These are phyloP conservation scores for Cactoblastis cactorum DNA, from an alignment of 2,888 invertebrate genomes.

Conservation along the genomic window DNA sequence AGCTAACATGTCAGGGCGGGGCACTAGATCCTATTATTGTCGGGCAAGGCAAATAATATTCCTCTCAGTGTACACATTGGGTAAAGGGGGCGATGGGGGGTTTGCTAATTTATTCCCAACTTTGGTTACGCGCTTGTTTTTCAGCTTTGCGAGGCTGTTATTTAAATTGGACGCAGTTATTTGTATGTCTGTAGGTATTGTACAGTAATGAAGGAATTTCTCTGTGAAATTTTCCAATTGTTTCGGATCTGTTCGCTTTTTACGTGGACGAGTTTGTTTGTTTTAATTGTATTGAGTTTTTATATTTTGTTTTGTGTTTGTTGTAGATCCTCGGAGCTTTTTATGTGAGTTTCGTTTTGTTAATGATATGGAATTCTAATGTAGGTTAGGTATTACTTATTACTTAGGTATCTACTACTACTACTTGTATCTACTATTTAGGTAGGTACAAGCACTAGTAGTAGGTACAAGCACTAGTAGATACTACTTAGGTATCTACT, in stretches of 20 bases:
- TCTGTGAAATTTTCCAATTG: slow-evolving; percentile 23
- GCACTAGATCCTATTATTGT: slow-evolving; percentile 78
- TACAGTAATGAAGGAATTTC: slow-evolving; percentile 72
- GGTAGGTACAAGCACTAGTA: too few species aligned
- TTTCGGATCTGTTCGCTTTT: slow-evolving; percentile 13
- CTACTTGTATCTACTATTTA: too few species aligned
- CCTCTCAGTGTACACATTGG: slow-evolving; percentile 85
- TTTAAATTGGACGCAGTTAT: slow-evolving; percentile 78
- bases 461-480: too few species aligned
- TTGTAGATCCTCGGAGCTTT: not conserved
- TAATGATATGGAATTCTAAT: too few species aligned
- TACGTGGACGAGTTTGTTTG: not conserved
- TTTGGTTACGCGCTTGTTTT: slow-evolving; percentile 78
- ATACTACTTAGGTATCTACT: too few species aligned
- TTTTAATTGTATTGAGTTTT: not conserved
- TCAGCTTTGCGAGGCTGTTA: slow-evolving; percentile 78
- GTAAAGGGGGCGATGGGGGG: slow-evolving; percentile 57
- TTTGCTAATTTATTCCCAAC: slow-evolving; percentile 78
- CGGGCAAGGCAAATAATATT: slow-evolving; percentile 86
- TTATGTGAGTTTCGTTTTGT: not conserved
- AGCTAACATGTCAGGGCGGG: slow-evolving; percentile 80
- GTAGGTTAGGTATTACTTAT: too few species aligned
- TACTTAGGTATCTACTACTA: too few species aligned
- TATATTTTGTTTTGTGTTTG: not conserved
- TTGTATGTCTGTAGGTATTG: slow-evolving; percentile 71